A percentile compares a stretch with the other conserved stretches of the same genome.
These are phyloP conservation scores for Mycalesis mineus DNA, from an alignment of 2,888 invertebrate genomes.

Conservation along the genomic window DNA sequence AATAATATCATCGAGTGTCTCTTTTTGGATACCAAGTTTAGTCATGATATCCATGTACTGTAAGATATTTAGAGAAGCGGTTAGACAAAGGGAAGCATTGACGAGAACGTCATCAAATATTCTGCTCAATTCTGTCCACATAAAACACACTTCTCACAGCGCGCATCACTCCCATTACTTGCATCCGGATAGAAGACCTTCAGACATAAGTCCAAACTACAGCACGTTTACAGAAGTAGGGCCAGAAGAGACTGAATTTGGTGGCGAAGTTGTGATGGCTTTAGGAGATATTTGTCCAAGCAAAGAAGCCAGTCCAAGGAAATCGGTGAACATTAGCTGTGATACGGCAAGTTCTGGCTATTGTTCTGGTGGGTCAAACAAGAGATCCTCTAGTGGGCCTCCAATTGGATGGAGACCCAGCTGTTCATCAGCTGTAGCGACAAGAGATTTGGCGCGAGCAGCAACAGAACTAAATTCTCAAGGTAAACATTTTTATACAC, in stretches of 20 bases:
- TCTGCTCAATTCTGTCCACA: constrained; percentile 89
- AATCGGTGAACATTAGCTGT: constrained; percentile 71
- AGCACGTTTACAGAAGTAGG: constrained; percentile 74
- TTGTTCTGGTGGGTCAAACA: constrained; percentile 71
- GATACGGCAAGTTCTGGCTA: constrained; percentile 74
- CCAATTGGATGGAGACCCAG: constrained; percentile 79
- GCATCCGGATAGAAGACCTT: constrained; percentile 68
- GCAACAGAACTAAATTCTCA: constrained; percentile 84
- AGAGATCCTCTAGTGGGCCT: constrained; percentile 69
- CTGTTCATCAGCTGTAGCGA: constrained; percentile 79
- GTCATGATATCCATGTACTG: constrained; percentile 96
- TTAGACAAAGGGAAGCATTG: constrained; percentile 88
- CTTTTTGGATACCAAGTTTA: constrained; percentile 95
- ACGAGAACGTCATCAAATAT: constrained; percentile 92
- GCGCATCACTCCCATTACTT: constrained; percentile 79
- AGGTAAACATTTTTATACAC: constrained; percentile 70
- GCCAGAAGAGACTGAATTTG: constrained; percentile 68
- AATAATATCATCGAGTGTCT: constrained; percentile 91
- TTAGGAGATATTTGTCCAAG: constrained; percentile 67
- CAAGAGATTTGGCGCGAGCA: constrained; percentile 78
- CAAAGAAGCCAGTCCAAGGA: constrained; percentile 72
- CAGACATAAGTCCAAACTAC: constrained; percentile 71
- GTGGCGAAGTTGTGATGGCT: constrained; percentile 62
- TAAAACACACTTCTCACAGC: constrained; percentile 86
- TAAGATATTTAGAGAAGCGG: constrained; percentile 89